Conservation (phyloP, 2,797 vertebrate genomes). For the Delichon dasypus region DNA sequence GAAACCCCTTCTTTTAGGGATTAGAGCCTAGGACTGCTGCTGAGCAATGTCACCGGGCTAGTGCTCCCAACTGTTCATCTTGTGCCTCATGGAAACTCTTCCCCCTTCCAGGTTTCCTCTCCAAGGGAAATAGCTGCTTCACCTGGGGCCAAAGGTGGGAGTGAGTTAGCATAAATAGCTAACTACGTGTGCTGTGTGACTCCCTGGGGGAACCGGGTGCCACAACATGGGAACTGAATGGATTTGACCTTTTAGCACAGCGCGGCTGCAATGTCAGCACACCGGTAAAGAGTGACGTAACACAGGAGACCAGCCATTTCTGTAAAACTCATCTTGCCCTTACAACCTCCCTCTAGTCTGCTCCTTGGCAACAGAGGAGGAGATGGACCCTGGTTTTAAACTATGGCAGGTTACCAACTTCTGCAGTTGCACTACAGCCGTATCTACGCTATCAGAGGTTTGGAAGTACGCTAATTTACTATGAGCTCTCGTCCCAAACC, state of each 20-base stretch:
- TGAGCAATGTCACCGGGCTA: accelerated
- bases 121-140: not conserved
- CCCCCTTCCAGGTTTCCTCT: not conserved
- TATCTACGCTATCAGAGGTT: not conserved
- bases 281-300: accelerated
- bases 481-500: not conserved
- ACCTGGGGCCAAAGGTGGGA: not conserved
- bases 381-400: not conserved
- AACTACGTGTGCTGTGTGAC: not conserved
- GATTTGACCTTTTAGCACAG: not conserved
- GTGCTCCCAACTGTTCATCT: accelerated
- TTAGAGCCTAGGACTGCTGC: not conserved
- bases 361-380: not conserved
- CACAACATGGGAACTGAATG: not conserved
- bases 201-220: not conserved
- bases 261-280: accelerated
- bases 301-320: not conserved
- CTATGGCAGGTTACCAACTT: not conserved
- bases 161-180: not conserved
- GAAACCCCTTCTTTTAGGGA: not conserved
- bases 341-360: not conserved
- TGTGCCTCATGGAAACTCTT: not conserved
- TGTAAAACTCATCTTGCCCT: not conserved
- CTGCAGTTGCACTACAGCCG: not conserved
- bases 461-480: not conserved